Evolutionary conservation across 2,888 invertebrate genomes (phyloP), one percentile per base, ranked within the genome.

Genomic region (Parnassius smintheus): DNA sequence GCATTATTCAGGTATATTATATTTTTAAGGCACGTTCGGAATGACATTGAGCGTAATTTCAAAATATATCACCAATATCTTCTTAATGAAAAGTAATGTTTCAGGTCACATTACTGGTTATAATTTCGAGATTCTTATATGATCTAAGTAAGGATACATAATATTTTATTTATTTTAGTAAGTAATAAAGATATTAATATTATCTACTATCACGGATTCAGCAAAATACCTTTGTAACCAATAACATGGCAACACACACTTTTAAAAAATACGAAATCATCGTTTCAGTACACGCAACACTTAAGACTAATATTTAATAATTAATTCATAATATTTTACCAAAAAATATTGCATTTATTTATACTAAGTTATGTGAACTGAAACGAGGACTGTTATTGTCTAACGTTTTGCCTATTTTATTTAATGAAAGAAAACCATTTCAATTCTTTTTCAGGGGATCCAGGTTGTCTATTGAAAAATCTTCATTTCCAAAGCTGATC

Each of bases 391-490:
- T 75, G 72, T 68, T 66, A 65, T 62, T 63, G 55, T 70, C 69
- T 72, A 76, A 75, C 72, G 68, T 76, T 71, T 77, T 70, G 65
- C 70, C 74, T 75, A 69, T 70, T 71, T 68, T 65, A 67, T 72
- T 70, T 66, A 55, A 61, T 64, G 62, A 59, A 49, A 59, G 50
- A 59, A 55, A 64, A 56, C 61, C 65, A 59, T 64, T 78, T 92
- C 85, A 94, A 85, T 94, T 94, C 82, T 97, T 97, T 86, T 96
- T 94, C 76, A 98, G 92, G 66, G 98, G 98, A 93, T 98, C 98
- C 85, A 98, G 93, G 88, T 97, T 97, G 83, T 98, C 98, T 87
- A 98, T 92, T 72, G 97, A 96, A 92, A 98, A 98, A 92, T 98
- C 98, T 85, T 98, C 98, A 81, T 96, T 96, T 76, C 96, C 97